Evolutionary conservation across 2,888 invertebrate species (phyloP), one percentile per base, ranked within the genome.

Genomic region (Xanthia togata): DNA sequence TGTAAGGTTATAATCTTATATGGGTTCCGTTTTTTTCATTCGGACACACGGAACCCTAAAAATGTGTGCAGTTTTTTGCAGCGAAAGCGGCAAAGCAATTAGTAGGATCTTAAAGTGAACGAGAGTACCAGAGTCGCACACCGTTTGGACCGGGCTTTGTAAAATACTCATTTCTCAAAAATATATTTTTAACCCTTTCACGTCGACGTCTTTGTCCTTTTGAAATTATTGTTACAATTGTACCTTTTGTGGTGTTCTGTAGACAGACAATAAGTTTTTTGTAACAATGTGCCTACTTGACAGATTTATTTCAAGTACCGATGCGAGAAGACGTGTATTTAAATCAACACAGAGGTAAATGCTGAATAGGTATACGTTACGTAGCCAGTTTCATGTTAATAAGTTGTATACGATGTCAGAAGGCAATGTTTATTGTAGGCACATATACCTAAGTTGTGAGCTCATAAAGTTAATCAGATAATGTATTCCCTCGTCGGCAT

Each of bases 71-170:
- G 69, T 89, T 91, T 91, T 91, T 91, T 89, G 79, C 85, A 85
- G 83, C 71, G 82, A 83, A 89, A 90, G 84, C 82, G 82, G 82
- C 79, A 74, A 84, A 90, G 91, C 89, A 90, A 93, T 93, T 92
- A 93, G 90, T 81, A 82, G 85, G 87, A 82, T 81, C 86, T 88
- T 87, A 76, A 79, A 86, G 55, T 77, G 72, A 83, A 60, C 11
- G 31, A 38, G 26, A 44, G 26, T 14, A 41, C 63, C 67, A 73
- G 53, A 47, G 50, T 60, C 67, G 79, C 74, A 64, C 72, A 76
- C 57, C 72, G 67, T 73, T 85, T 73, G 50, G 53, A 78, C 77
- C 73, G 75, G 63, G 65, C 79, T 85, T 80, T 82, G 73, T 82
- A 73, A 73, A 85, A 67, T 75, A 60, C 59, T 83, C 69, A 83